Percentiles rank a stretch among this genome's conserved stretches.
phyloP scores from a whole-genome alignment of 2,888 invertebrate genomes.

The Julus scanicus region DNA sequence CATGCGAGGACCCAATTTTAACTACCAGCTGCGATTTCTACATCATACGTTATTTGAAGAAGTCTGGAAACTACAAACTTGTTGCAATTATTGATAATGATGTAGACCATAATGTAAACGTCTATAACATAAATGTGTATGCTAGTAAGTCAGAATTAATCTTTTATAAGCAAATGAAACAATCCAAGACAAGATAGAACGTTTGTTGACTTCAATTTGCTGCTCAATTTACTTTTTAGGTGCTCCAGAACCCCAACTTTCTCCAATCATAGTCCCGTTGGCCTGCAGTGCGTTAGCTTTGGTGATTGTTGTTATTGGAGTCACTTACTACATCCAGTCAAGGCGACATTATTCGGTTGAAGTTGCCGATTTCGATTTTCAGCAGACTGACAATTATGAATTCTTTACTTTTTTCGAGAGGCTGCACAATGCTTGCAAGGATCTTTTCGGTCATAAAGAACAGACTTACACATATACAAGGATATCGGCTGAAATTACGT shows the following conservation, averaged over 20 bases:
- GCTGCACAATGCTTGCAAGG: constrained; percentile 74
- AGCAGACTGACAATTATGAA: constrained; percentile 69
- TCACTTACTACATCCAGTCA: constrained; percentile 86
- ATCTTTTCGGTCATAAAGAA: background rate
- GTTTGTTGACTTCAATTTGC: background rate
- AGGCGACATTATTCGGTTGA: constrained; percentile 83
- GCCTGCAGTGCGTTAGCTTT: constrained; percentile 83
- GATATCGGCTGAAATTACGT: constrained; percentile 49
- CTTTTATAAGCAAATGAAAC: background rate
- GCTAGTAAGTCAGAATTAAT: constrained; percentile 73
- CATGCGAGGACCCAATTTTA: constrained; percentile 60
- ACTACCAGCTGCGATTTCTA: constrained; percentile 72
- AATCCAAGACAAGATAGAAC: too few species aligned
- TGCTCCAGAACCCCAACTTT: constrained; percentile 76
- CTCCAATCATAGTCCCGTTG: constrained; percentile 89
- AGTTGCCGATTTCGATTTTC: constrained; percentile 89
- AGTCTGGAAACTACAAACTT: constrained; percentile 79
- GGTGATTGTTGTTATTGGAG: constrained; percentile 85
- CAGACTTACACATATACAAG: constrained; percentile 21
- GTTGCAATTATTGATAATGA: constrained; percentile 82
- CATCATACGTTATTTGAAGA: constrained; percentile 76
- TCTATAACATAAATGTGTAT: constrained; percentile 82
- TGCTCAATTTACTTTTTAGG: constrained; percentile 51
- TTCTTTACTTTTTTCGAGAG: constrained; percentile 88
- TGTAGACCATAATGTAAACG: constrained; percentile 76